Percentiles rank a stretch among this genome's conserved stretches.
These are phyloP conservation scores for Macrophya alboannulata DNA, from an alignment of 2,888 invertebrate genomes.

Conservation along the genomic window DNA sequence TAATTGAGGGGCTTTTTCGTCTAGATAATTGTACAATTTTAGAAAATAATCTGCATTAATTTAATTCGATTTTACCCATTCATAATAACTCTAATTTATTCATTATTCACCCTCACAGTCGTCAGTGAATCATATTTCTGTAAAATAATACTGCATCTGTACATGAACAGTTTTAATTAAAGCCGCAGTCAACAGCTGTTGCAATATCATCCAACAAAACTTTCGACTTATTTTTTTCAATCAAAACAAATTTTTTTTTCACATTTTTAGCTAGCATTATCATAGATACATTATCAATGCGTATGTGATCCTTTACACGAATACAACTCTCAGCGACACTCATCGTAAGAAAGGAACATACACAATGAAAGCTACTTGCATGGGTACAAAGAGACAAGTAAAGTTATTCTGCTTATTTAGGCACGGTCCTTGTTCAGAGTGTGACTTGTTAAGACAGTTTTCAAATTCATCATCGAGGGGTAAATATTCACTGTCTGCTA, in stretches of 20 bases:
- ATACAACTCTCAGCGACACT: neutral
- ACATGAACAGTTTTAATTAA: neutral
- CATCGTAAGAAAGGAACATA: neutral
- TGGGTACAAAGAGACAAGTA: neutral
- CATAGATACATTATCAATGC: neutral
- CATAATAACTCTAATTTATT: neutral
- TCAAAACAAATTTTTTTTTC: neutral
- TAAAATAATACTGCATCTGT: slow-evolving; percentile 24
- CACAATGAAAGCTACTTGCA: neutral
- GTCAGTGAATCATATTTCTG: slow-evolving; percentile 18
- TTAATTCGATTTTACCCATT: slow-evolving; percentile 25
- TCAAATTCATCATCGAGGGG: slow-evolving; percentile 19
- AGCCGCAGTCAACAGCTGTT: slow-evolving; percentile 3
- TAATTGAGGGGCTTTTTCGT: slow-evolving; percentile 49
- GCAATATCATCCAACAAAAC: slow-evolving; percentile 19
- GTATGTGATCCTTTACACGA: neutral
- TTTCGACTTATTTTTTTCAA: neutral
- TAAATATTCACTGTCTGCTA: neutral
- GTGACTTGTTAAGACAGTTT: neutral
- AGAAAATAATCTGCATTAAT: slow-evolving; percentile 34
- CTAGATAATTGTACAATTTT: slow-evolving; percentile 51
- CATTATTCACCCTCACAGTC: slow-evolving; percentile 18
- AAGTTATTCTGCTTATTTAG: neutral
- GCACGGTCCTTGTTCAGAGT: neutral
- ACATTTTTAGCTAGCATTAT: neutral